Conservation (phyloP, 2,113 vertebrate species). For the Cebidichthys violaceus region DNA sequence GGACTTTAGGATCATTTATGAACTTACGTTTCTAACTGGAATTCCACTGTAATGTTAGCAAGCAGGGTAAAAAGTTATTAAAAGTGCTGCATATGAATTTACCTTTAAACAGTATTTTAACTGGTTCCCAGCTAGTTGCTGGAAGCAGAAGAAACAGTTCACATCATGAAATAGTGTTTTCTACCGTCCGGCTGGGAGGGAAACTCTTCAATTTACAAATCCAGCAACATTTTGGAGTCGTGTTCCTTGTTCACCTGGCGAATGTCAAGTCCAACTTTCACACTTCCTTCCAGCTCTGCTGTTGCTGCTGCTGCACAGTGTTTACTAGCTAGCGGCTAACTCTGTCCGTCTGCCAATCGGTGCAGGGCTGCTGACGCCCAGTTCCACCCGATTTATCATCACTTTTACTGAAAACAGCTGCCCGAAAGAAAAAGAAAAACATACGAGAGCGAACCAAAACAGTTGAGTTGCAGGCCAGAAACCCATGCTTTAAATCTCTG, state of each 20-base stretch:
- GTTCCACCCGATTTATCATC: neutral
- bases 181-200: neutral
- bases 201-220: neutral
- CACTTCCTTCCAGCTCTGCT: neutral
- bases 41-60: neutral
- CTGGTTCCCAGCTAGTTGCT: neutral
- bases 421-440: neutral
- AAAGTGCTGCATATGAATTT: neutral
- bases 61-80: neutral
- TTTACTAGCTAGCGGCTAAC: neutral
- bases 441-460: neutral
- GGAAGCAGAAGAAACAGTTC: neutral
- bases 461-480: neutral
- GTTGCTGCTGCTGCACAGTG: neutral
- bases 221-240: neutral
- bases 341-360: neutral
- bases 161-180: neutral
- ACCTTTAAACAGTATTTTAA: neutral
- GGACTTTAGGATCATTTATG: no score
- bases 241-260: neutral
- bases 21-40: neutral
- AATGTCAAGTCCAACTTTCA: neutral
- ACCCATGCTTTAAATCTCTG: neutral
- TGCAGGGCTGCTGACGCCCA: neutral
- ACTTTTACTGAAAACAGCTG: neutral